Evolutionary conservation across 2,888 invertebrate genomes (phyloP).

Genomic region (Lochmaea capreae): DNA sequence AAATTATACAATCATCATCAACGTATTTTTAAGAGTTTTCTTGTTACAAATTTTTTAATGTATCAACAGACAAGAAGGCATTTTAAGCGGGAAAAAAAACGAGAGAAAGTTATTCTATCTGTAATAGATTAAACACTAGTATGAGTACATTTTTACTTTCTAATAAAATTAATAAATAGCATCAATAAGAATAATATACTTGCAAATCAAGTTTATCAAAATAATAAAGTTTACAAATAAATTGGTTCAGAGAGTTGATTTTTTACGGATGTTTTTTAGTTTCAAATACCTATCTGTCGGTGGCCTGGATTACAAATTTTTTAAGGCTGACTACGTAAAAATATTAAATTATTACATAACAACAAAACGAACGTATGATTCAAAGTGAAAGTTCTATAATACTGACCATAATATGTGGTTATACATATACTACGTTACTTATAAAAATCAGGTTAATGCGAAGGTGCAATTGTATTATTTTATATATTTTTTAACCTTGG

Average conservation of each 20-base stretch:
- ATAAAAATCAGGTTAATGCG: slow-evolving; percentile 6
- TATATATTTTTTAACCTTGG: background rate
- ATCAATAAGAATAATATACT: background rate
- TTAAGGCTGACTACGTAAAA: background rate
- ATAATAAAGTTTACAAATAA: background rate
- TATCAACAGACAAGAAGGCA: background rate
- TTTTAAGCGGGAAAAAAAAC: background rate
- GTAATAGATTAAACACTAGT: background rate
- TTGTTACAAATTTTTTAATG: too few species aligned
- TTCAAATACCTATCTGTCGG: background rate
- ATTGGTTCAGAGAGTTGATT: background rate
- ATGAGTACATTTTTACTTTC: background rate
- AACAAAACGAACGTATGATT: background rate
- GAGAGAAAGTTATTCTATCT: background rate
- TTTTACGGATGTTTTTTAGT: background rate
- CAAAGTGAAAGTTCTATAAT: slow-evolving; percentile 10
- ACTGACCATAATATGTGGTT: background rate
- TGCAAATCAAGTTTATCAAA: background rate
- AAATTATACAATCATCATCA: too few species aligned
- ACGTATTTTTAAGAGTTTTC: too few species aligned
- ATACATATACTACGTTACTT: background rate
- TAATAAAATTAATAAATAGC: background rate
- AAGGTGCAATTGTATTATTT: background rate
- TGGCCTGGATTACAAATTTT: background rate
- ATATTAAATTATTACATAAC: background rate